These are phyloP conservation scores for Myotis myotis DNA, from an alignment of 2,797 vertebrate species.

Conservation along the genomic window DNA sequence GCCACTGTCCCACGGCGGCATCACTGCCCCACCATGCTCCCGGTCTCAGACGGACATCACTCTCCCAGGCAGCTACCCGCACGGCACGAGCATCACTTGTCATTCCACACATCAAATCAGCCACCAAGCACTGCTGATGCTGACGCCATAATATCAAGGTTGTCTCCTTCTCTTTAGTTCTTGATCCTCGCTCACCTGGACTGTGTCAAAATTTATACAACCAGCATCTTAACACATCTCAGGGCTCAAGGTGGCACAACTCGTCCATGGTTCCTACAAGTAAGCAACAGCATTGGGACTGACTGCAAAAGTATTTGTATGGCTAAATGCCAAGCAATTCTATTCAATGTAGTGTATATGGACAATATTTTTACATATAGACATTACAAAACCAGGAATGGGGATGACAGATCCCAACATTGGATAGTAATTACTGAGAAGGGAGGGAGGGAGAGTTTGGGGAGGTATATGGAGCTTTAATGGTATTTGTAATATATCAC, in stretches of 20 bases:
- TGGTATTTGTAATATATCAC: not conserved
- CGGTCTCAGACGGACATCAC: not conserved
- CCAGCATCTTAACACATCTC: not conserved
- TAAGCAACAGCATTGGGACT: not conserved
- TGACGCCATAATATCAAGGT: not conserved
- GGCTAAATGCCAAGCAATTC: not conserved
- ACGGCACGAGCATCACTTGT: not conserved
- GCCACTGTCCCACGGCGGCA: not conserved
- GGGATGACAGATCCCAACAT: not conserved
- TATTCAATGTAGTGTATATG: not conserved
- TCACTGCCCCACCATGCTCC: not conserved
- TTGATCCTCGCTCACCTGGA: not conserved
- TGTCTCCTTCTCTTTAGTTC: not conserved
- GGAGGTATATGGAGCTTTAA: not conserved
- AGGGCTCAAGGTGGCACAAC: not conserved
- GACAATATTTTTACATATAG: not conserved
- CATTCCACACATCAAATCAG: not conserved
- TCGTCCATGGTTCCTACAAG: not conserved
- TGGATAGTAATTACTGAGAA: not conserved
- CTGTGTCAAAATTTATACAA: not conserved
- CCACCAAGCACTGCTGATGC: not conserved
- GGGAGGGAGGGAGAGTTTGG: not conserved
- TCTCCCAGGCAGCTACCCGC: not conserved
- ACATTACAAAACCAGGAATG: not conserved
- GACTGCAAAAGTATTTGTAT: not conserved